Evolutionary conservation across 2,113 vertebrate species (phyloP), one percentile per base, ranked within the genome.

Genomic region (Dicaeum eximium): DNA sequence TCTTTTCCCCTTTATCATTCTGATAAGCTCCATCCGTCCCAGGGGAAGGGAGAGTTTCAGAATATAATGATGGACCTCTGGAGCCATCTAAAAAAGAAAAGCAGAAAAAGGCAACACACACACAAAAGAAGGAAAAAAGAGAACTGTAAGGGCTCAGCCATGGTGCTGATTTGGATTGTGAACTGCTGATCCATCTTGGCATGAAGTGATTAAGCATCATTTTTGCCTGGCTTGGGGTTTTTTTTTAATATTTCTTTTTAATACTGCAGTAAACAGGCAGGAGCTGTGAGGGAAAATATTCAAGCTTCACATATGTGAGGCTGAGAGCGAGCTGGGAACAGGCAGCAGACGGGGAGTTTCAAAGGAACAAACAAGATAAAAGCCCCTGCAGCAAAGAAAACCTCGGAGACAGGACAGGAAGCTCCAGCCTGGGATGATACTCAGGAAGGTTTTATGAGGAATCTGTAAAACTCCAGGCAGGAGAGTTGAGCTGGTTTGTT

Each of bases 351-450:
- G 4, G 86, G 67, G 79, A 88, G 24, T 53, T 95, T 92, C 95
- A 96, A 89, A 94, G 78, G 88, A 92, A 25, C 78, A 94, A 81
- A 56, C 45, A 92, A 91, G 86, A 95, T 90, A 79, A 95, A 95
- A 95, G 42, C 73, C 70, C 70, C 69, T 69, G 75, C 45, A 91
- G 87, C 58, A 89, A 54, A 73, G 71, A 69, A 94, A 69, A 54
- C 84, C 90, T 91, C 5, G 0, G 78, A 93, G 85, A 86, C 58
- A 72, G 51, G 77, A 82, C 0, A 0, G 28, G 71, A 54, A 94
- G 62, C 38, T 90, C 25, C 73, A 92, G 40, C 37, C 31, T 48
- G 28, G 3, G 0, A 31, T 37, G 40, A 11, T 51, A 9, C 30
- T 93, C 65, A 57, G 57, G 24, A 79, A 53, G 83, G 24, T 51